Percentiles rank a stretch among this genome's conserved stretches.
These are phyloP conservation scores for Oreocharis arfaki DNA, from an alignment of 2,113 vertebrate species.

Conservation along the genomic window DNA sequence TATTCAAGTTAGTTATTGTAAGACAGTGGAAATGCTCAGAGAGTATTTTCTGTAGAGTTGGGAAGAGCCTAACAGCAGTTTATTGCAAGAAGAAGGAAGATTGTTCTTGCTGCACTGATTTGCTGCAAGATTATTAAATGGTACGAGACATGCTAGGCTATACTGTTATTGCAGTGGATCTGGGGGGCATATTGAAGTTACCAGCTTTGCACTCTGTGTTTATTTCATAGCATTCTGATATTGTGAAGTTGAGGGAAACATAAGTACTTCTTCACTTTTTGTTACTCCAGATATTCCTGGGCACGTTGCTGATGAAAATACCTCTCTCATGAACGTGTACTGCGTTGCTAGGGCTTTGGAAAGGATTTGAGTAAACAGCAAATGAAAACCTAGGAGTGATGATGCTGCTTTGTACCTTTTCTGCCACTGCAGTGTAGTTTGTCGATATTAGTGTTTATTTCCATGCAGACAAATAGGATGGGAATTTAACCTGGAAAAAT, in stretches of 20 bases:
- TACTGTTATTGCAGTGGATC: background rate
- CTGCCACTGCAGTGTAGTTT: background rate
- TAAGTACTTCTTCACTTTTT: background rate
- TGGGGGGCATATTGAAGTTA: background rate
- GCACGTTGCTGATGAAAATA: background rate
- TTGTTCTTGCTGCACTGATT: slow-evolving; percentile 1
- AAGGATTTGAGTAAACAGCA: background rate
- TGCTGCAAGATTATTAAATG: slow-evolving; percentile 7
- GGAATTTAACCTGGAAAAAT: background rate
- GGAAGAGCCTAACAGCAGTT: background rate
- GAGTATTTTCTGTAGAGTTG: background rate
- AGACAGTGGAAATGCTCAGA: background rate
- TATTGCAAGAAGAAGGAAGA: slow-evolving; percentile 24
- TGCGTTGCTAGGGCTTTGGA: background rate
- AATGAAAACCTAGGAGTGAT: background rate
- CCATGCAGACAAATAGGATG: background rate
- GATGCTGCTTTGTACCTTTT: background rate
- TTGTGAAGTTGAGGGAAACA: background rate
- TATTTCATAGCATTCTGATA: background rate
- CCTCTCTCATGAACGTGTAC: background rate
- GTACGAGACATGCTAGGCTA: background rate
- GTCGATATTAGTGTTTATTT: background rate
- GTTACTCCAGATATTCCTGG: background rate
- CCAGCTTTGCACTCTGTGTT: background rate
- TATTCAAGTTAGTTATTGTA: background rate